phyloP scores from a whole-genome alignment of 2,888 invertebrate genomes.

The Candidula unifasciata region DNA sequence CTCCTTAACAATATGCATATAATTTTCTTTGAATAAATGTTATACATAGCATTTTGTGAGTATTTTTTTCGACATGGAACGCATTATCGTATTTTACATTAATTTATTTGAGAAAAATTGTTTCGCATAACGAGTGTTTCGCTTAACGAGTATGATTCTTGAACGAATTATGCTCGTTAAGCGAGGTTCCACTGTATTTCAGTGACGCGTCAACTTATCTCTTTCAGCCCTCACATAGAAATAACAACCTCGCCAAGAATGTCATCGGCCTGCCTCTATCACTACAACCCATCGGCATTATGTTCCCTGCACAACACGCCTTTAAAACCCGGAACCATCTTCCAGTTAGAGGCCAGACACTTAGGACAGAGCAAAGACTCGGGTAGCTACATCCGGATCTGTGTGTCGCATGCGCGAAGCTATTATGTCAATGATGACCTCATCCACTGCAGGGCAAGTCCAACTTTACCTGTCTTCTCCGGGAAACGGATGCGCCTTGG shows the following conservation, averaged over 20 bases:
- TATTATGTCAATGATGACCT: not conserved
- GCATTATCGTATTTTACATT: no score
- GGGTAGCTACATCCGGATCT: slow-evolving; percentile 21
- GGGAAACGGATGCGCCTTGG: slow-evolving; percentile 1
- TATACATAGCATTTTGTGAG: no score
- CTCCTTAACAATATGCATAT: no score
- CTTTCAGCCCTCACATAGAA: not conserved
- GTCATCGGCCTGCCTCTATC: not conserved
- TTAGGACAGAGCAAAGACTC: not conserved
- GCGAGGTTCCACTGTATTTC: no score
- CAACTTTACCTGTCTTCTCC: not conserved
- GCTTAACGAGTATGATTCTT: no score
- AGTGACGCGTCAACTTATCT: not conserved
- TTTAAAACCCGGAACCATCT: not conserved
- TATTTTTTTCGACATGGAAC: no score
- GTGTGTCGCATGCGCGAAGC: not conserved
- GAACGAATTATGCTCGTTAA: no score
- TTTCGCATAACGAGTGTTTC: no score
- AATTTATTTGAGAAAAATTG: no score
- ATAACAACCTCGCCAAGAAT: not conserved
- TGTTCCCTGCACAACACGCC: slow-evolving; percentile 10
- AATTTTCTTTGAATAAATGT: no score
- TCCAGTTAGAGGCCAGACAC: not conserved
- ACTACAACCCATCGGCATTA: slow-evolving; percentile 24
- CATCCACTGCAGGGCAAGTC: not conserved